These are phyloP conservation scores for Fukomys damarensis DNA, from an alignment of 2,113 vertebrate genomes.

Conservation along the genomic window DNA sequence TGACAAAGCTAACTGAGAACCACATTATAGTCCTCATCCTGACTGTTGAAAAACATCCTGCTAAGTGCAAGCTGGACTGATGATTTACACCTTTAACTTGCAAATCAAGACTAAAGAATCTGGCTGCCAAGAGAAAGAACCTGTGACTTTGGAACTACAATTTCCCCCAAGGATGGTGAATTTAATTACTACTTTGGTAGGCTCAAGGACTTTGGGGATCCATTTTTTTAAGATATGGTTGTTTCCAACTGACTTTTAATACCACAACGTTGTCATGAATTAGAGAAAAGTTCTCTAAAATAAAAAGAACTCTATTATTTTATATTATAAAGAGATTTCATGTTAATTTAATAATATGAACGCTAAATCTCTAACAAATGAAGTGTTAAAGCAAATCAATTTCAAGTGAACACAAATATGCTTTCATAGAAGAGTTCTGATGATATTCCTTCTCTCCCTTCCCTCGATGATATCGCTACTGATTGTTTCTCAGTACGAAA, in stretches of 20 bases:
- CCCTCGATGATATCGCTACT: rapidly evolving
- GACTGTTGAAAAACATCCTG: constrained; percentile 34
- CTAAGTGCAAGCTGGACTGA: neutral
- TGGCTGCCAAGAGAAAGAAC: neutral
- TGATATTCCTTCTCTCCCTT: neutral
- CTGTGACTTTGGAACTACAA: neutral
- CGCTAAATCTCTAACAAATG: neutral
- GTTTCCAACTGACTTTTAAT: neutral
- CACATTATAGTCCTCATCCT: constrained; percentile 1
- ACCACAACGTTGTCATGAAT: neutral
- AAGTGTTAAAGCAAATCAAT: neutral
- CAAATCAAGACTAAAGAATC: neutral
- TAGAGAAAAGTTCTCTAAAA: neutral
- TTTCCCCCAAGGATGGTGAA: neutral
- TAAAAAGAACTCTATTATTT: neutral
- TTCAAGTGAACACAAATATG: neutral
- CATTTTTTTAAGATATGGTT: neutral
- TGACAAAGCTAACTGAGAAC: neutral
- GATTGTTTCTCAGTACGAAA: neutral
- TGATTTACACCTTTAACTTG: neutral
- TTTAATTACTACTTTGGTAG: neutral
- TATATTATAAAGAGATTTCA: neutral
- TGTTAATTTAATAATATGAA: neutral
- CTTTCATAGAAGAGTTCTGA: neutral
- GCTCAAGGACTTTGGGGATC: neutral